A percentile compares a stretch with the other conserved stretches of the same genome.
phyloP scores from a whole-genome alignment of 2,113 vertebrate species.

The Cathartes aura region DNA sequence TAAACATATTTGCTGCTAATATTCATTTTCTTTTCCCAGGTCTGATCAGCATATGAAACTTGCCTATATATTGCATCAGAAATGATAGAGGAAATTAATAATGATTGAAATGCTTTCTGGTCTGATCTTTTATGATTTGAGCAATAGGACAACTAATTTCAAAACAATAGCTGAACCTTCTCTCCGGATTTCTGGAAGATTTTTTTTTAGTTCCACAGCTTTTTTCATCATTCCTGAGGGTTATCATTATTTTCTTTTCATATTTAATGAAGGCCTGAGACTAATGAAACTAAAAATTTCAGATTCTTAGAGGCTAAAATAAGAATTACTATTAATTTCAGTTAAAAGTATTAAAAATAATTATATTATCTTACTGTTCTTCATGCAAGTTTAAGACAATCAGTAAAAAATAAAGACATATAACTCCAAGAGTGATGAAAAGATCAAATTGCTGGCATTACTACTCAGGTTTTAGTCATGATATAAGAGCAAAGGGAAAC shows the following conservation, averaged over 20 bases:
- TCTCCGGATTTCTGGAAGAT: neutral
- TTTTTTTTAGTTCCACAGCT: neutral
- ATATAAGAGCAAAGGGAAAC: neutral
- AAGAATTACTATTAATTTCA: neutral
- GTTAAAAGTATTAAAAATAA: neutral
- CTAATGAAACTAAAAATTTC: neutral
- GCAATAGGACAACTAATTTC: neutral
- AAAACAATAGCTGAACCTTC: neutral
- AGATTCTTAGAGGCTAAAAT: neutral
- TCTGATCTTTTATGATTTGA: neutral
- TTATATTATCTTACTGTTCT: neutral
- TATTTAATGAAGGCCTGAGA: neutral
- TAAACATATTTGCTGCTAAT: neutral
- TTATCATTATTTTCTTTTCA: neutral
- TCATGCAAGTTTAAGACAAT: neutral
- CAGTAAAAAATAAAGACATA: neutral
- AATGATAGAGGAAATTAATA: conserved; percentile 19
- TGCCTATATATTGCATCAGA: neutral
- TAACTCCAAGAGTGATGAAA: neutral
- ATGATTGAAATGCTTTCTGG: neutral
- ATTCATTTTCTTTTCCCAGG: neutral
- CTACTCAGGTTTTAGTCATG: neutral
- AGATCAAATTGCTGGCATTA: neutral
- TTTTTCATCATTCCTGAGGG: neutral
- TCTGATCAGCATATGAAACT: neutral